Evolutionary conservation across 2,113 vertebrate genomes (phyloP).

Genomic region (Gallinago media): DNA sequence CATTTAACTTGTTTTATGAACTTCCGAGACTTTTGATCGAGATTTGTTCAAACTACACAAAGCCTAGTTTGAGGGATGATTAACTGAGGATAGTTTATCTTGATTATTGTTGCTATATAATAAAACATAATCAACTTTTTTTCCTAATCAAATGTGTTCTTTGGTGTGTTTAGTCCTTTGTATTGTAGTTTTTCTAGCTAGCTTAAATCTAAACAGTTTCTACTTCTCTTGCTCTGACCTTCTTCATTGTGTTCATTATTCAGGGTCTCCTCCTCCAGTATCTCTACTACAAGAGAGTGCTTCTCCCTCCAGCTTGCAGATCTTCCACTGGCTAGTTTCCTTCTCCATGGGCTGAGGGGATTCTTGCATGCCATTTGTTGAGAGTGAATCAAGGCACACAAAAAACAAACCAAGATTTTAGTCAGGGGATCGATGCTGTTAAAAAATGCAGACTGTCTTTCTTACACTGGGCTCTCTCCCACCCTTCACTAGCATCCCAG

Average conservation of each 20-base stretch:
- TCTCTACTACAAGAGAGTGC: neutral
- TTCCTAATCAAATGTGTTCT: neutral
- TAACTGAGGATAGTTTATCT: neutral
- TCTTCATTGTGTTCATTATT: neutral
- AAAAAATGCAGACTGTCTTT: neutral
- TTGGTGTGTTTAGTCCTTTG: neutral
- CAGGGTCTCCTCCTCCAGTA: neutral
- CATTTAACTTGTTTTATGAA: neutral
- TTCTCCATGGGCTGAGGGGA: neutral
- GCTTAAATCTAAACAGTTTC: neutral
- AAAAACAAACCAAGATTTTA: neutral
- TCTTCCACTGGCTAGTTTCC: neutral
- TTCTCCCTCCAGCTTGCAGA: neutral
- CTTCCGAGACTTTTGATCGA: neutral
- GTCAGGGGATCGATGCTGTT: neutral
- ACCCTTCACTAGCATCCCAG: fast-evolving
- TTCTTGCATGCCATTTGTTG: neutral
- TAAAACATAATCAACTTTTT: neutral
- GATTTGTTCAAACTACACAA: neutral
- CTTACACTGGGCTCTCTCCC: neutral
- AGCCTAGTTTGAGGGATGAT: neutral
- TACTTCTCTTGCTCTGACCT: neutral
- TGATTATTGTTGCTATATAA: neutral
- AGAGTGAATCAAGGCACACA: neutral
- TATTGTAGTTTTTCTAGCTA: neutral